A percentile compares a stretch with the other conserved stretches of the same genome.
These are phyloP conservation scores for Lonchura striata DNA, from an alignment of 2,113 vertebrate genomes.

Conservation along the genomic window DNA sequence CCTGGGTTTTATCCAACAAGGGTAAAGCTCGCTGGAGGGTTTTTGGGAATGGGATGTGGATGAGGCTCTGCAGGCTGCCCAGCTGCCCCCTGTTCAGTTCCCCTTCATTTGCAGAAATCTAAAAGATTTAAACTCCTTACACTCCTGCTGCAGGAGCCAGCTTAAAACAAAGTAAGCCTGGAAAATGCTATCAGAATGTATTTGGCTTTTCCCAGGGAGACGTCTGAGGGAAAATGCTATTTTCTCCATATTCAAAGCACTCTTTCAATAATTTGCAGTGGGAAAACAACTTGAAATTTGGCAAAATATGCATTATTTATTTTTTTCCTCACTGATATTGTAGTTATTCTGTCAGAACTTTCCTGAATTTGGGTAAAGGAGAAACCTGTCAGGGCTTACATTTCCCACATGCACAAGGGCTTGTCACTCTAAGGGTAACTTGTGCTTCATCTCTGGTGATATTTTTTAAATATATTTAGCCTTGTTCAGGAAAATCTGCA, in stretches of 20 bases:
- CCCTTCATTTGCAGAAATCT: not conserved
- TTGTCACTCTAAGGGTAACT: not conserved
- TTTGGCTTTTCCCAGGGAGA: not conserved
- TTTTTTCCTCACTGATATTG: not conserved
- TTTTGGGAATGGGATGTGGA: not conserved
- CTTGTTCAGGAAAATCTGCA: not conserved
- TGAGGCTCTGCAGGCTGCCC: not conserved
- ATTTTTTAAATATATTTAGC: not conserved
- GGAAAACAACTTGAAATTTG: not conserved
- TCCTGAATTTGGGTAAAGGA: not conserved
- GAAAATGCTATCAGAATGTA: not conserved
- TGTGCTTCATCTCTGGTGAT: not conserved
- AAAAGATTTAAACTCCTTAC: not conserved
- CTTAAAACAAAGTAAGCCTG: not conserved
- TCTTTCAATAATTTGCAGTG: not conserved
- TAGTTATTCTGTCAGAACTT: not conserved
- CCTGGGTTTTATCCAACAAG: not conserved
- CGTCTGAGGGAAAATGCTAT: rapidly evolving
- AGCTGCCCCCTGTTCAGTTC: not conserved
- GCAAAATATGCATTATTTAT: not conserved
- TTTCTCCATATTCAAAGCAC: not conserved
- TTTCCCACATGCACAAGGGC: rapidly evolving
- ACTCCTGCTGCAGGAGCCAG: not conserved
- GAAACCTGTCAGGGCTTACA: rapidly evolving
- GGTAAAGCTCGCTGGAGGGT: not conserved